Conservation (phyloP, 2,113 vertebrate genomes). For the Dromiciops gliroides region DNA sequence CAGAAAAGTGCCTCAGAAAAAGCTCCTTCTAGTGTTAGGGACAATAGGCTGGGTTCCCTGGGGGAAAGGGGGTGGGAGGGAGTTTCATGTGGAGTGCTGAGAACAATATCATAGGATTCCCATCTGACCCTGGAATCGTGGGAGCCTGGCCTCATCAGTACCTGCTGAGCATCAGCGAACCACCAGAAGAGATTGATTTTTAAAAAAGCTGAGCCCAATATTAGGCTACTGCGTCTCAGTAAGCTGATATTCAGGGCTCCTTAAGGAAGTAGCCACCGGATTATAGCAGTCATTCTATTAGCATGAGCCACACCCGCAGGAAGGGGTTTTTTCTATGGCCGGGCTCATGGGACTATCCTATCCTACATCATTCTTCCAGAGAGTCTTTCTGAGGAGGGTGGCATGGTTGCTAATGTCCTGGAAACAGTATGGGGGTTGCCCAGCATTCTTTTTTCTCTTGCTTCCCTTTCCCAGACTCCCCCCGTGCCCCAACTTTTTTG, state of each 20-base stretch:
- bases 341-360: too few species aligned
- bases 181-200: conserved; percentile 10
- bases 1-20: background rate
- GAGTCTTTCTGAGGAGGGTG: conserved; percentile 64
- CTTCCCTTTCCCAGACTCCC: background rate
- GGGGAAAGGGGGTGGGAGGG: background rate
- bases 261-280: conserved; percentile 68
- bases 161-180: conserved; percentile 36
- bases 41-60: background rate
- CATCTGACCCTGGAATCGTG: conserved; percentile 34
- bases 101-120: background rate
- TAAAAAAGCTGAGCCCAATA: background rate
- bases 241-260: conserved; percentile 40
- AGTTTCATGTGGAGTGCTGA: background rate
- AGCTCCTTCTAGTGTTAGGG: conserved; percentile 1
- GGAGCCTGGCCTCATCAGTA: conserved; percentile 41
- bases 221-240: conserved; percentile 22
- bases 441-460: background rate
- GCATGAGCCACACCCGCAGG: conserved; percentile 64
- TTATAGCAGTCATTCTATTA: conserved; percentile 53
- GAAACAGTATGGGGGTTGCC: conserved; percentile 58
- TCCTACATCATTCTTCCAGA: conserved; percentile 73
- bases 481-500: too few species aligned
- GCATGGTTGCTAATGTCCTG: conserved; percentile 65
- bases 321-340: conserved; percentile 63